phyloP scores from a whole-genome alignment of 2,113 vertebrate genomes.

The Gadus chalcogrammus region DNA sequence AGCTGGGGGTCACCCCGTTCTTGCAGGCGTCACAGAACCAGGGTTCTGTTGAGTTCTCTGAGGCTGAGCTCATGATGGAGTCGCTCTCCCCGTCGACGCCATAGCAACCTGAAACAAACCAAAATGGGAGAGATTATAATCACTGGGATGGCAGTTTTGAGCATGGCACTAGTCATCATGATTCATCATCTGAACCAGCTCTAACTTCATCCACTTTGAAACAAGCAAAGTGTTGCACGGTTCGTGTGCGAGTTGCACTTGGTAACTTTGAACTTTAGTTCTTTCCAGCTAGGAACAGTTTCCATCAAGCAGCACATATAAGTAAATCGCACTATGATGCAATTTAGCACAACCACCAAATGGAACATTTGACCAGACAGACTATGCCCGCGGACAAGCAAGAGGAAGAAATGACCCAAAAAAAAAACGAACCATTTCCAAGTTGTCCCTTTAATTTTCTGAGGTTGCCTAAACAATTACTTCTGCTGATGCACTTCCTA shows the following conservation, averaged over 20 bases:
- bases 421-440: constrained; percentile 43
- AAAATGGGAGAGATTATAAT: too few relatives aligned
- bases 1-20: constrained; percentile 92
- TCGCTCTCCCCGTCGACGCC: constrained; percentile 98
- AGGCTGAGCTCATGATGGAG: constrained; percentile 98
- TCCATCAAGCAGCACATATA: neutral
- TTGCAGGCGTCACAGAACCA: constrained; percentile 99
- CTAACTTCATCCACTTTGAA: too few relatives aligned
- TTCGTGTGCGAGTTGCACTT: too few relatives aligned
- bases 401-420: constrained; percentile 14
- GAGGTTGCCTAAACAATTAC: constrained; percentile 71
- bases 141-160: too few relatives aligned
- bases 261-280: too few relatives aligned
- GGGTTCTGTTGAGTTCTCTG: constrained; percentile 97
- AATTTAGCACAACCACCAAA: constrained; percentile 20
- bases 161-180: too few relatives aligned
- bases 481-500: constrained; percentile 65
- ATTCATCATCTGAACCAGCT: too few relatives aligned
- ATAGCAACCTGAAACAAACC: constrained; percentile 83
- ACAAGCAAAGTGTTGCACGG: too few relatives aligned
- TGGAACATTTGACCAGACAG: constrained; percentile 35
- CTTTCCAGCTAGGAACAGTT: neutral
- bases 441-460: constrained; percentile 65
- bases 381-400: constrained; percentile 31
- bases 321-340: constrained; percentile 11